These are phyloP conservation scores for Otolemur garnettii DNA, from an alignment of 2,113 vertebrate species.

Conservation along the genomic window DNA sequence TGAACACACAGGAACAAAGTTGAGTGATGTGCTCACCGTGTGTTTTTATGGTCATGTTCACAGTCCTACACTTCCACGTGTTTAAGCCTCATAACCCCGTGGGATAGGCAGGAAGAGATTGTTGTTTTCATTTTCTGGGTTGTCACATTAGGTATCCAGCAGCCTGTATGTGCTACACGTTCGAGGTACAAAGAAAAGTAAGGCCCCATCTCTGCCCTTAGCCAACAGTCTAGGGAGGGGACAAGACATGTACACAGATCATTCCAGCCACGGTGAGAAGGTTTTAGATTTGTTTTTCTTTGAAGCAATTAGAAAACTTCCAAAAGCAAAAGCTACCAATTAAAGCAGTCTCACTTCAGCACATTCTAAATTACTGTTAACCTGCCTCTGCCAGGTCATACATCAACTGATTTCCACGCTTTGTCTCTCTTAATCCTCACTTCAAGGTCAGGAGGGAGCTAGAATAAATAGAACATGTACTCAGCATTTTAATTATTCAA, in stretches of 20 bases:
- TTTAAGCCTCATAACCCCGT: not conserved
- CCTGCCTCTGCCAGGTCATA: not conserved
- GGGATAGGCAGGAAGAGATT: not conserved
- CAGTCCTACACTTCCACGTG: not conserved
- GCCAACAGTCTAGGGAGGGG: not conserved
- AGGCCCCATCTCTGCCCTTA: not conserved
- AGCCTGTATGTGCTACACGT: not conserved
- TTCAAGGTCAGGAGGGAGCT: not conserved
- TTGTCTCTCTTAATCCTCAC: not conserved
- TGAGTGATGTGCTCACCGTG: not conserved
- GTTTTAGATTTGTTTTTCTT: not conserved
- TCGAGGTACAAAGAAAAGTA: not conserved
- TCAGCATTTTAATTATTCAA: constrained; percentile 9
- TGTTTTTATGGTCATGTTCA: not conserved
- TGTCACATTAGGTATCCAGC: not conserved
- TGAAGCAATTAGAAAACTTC: not conserved
- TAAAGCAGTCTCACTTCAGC: not conserved
- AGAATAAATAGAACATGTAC: not conserved
- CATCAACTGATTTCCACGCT: not conserved
- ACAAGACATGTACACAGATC: not conserved
- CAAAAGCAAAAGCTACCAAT: not conserved
- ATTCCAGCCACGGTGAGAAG: not conserved
- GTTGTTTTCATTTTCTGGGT: not conserved
- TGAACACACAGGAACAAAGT: not conserved
- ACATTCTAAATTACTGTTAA: not conserved